These are phyloP conservation scores for Ecliptopera silaceata DNA, from an alignment of 2,888 invertebrate species.

Conservation along the genomic window DNA sequence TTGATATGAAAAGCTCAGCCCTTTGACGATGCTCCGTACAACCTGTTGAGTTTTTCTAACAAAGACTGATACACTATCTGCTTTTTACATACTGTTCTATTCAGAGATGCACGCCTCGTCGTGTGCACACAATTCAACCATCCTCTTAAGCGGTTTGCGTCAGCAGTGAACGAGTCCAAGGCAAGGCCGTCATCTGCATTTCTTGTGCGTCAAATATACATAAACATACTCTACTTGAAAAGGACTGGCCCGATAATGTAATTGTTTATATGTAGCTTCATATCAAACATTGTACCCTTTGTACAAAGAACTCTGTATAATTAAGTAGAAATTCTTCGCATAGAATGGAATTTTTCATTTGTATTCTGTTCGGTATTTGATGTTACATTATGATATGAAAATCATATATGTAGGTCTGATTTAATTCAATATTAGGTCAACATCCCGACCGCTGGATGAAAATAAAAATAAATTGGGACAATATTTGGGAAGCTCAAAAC, in stretches of 20 bases:
- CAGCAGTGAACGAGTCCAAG: slow-evolving; percentile 41
- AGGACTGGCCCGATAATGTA: slow-evolving; percentile 1
- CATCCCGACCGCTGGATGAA: neutral
- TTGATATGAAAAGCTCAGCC: slow-evolving; percentile 14
- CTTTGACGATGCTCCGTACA: slow-evolving; percentile 27
- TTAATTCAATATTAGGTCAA: slow-evolving; percentile 3
- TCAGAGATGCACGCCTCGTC: slow-evolving; percentile 33
- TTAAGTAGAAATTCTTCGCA: slow-evolving; percentile 1
- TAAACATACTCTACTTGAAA: slow-evolving; percentile 20
- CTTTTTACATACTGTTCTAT: slow-evolving; percentile 18
- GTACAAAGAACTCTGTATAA: neutral
- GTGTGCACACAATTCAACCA: slow-evolving; percentile 45
- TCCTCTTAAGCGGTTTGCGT: slow-evolving; percentile 46
- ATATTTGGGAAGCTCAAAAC: slow-evolving; percentile 35
- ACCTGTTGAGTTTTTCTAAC: slow-evolving; percentile 42
- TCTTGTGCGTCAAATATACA: slow-evolving; percentile 39
- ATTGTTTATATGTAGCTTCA: slow-evolving; percentile 14
- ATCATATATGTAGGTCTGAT: neutral
- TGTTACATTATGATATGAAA: neutral
- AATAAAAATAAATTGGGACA: slow-evolving; percentile 25
- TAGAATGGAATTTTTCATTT: neutral
- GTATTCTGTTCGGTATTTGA: neutral
- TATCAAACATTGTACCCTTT: neutral
- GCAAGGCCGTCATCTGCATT: slow-evolving; percentile 42
- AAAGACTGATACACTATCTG: slow-evolving; percentile 35